Base-by-base conservation (phyloP, 2,113 vertebrate species). In the Psettodes erumei region DNA sequence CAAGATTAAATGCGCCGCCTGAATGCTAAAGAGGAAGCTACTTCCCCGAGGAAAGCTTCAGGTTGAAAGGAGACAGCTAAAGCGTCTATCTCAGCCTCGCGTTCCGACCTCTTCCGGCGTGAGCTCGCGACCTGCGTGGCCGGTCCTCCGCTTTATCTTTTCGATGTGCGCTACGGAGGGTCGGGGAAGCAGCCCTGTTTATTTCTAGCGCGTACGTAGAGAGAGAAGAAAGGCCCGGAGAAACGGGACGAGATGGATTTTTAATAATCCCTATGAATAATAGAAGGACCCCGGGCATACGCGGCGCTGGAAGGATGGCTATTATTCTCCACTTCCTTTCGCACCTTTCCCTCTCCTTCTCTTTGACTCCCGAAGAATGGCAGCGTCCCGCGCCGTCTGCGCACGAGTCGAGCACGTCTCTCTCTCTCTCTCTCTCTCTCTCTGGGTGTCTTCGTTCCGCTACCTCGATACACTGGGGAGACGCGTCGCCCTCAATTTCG, bases 181-280 rank as follows among this genome's bases (percentile, higher is more conserved):
- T 19, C 19, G 61, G 15, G 6, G 21, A 60, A 62, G 33, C 9
- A 47, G 51, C 32, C 11, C 38, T 67, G 35, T 77, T 72, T 66
- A 70, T 72, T 32, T 32, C 8, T 71, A 30, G n/a, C n/a, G n/a
- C n/a, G n/a, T 19, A 18, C 64, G 27, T 45, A 51, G 21, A 42
- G 56, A 42, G 56, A 76, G 48, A 71, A 70, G 53, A 71, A 64
- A 47, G 43, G 19, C 56, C 18, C 71, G 2, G 4, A 62, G 62
- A 75, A 76, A 21, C 60, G 84, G 79, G 81, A 62, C 62, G 80
- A 64, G 45, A 63, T 82, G 64, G 77, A 73, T 79, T 78, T 85
- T 84, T 86, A 77, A 81, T 84, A 47, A 85, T 83, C 64, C 60
- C 27, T 59, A 47, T 88, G 66, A 88, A 89, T 86, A 88, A 89